Percentiles rank a stretch among this genome's conserved stretches.
Evolutionary conservation across 1,140 invertebrate genomes (phyloP).

Genomic region (Eumeta japonica): DNA sequence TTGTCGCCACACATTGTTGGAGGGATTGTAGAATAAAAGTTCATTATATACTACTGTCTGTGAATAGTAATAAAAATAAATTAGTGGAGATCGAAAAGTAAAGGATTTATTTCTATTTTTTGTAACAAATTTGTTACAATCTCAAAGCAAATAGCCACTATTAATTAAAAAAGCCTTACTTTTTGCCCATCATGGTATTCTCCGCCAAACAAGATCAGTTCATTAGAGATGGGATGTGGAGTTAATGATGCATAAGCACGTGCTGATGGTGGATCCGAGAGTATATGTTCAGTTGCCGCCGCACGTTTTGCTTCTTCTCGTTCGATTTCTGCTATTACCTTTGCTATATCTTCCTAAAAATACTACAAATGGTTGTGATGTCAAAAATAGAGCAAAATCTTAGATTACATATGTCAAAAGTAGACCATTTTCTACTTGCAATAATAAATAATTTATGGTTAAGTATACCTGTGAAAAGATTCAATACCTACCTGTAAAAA

Average conservation of each 20-base stretch:
- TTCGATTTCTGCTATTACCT: slow-evolving; percentile 79
- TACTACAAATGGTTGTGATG: slow-evolving; percentile 8
- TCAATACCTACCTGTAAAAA: no score
- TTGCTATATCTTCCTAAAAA: slow-evolving; percentile 82
- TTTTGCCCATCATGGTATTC: slow-evolving; percentile 90
- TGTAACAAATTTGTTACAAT: neutral
- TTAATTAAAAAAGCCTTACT: slow-evolving; percentile 47
- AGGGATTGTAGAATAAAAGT: slow-evolving; percentile 79
- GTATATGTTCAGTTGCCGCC: slow-evolving; percentile 70
- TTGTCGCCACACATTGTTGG: slow-evolving; percentile 76
- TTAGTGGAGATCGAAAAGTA: neutral
- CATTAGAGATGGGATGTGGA: slow-evolving; percentile 79
- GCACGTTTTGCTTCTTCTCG: slow-evolving; percentile 71
- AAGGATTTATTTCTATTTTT: neutral
- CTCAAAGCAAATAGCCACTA: no score
- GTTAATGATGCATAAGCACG: slow-evolving; percentile 80
- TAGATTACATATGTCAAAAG: neutral
- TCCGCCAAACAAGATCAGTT: slow-evolving; percentile 88
- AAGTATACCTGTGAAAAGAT: no score
- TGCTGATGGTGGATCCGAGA: slow-evolving; percentile 65
- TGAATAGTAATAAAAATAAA: slow-evolving; percentile 31
- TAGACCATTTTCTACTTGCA: neutral
- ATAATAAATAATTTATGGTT: neutral
- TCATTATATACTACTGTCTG: slow-evolving; percentile 84
- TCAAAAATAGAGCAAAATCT: slow-evolving; percentile 9